These are phyloP conservation scores for Scaptomyza tumidula DNA, from an alignment of 2,888 invertebrate species.

Conservation along the genomic window DNA sequence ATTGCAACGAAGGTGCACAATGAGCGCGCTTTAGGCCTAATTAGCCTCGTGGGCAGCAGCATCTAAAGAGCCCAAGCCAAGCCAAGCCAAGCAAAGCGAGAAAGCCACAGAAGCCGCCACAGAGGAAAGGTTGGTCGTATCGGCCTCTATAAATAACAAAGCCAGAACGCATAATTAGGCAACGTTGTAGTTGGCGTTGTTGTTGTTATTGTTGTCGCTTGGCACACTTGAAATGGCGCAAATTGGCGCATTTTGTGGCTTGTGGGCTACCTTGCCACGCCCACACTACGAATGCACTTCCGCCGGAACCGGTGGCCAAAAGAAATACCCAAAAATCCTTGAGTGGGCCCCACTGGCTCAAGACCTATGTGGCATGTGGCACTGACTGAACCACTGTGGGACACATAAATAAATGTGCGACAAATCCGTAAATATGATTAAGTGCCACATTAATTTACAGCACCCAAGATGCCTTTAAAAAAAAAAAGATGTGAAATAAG, in stretches of 20 bases:
- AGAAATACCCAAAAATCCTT: slow-evolving; percentile 36
- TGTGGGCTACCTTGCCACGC: not conserved
- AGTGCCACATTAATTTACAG: slow-evolving; percentile 77
- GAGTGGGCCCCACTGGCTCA: slow-evolving; percentile 25
- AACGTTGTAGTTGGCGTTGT: slow-evolving; percentile 31
- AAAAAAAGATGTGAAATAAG: not conserved
- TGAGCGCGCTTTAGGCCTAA: slow-evolving; percentile 73
- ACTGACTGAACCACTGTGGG: slow-evolving; percentile 56
- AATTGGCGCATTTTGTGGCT: slow-evolving; percentile 66
- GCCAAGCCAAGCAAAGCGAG: slow-evolving; percentile 7
- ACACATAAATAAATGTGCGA: slow-evolving; percentile 75
- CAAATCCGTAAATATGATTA: slow-evolving; percentile 80
- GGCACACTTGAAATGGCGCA: slow-evolving; percentile 68
- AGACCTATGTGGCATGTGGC: slow-evolving; percentile 5
- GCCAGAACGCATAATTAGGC: slow-evolving; percentile 76
- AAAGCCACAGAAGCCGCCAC: slow-evolving; percentile 8
- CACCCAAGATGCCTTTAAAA: slow-evolving; percentile 73
- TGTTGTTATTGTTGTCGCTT: slow-evolving; percentile 22
- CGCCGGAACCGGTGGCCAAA: slow-evolving; percentile 43
- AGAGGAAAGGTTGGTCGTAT: slow-evolving; percentile 27
- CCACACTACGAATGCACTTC: slow-evolving; percentile 47
- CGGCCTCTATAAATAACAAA: slow-evolving; percentile 54
- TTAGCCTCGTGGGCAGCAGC: slow-evolving; percentile 71
- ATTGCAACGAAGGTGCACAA: slow-evolving; percentile 57
- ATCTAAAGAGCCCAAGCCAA: slow-evolving; percentile 36